Evolutionary conservation across 2,113 vertebrate genomes (phyloP).

Genomic region (Pelecanoides urinatrix): DNA sequence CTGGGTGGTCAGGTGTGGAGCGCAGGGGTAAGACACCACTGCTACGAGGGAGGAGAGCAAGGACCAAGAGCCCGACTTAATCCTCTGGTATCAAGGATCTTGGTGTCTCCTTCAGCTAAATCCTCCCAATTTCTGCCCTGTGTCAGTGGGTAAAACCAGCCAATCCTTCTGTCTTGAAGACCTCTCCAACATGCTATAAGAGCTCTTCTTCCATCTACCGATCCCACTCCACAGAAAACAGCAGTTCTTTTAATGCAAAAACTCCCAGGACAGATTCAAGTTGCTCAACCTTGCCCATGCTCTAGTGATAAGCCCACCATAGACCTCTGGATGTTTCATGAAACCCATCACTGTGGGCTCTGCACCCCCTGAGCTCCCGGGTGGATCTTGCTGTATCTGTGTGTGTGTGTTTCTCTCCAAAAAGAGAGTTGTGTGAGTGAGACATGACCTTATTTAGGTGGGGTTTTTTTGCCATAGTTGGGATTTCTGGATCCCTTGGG

Average conservation of each 20-base stretch:
- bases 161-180: not conserved
- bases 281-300: not conserved
- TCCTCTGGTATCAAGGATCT: not conserved
- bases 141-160: not conserved
- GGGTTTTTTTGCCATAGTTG: not conserved
- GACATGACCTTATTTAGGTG: not conserved
- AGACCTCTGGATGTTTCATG: not conserved
- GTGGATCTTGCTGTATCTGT: not conserved
- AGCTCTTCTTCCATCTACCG: not conserved
- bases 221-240: not conserved
- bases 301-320: not conserved
- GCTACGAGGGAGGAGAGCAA: not conserved
- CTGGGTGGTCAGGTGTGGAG: conserved; percentile 31
- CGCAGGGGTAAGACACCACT: not conserved
- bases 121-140: not conserved
- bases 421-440: not conserved
- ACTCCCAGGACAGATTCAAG: not conserved
- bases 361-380: not conserved
- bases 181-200: not conserved
- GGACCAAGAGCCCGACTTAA: not conserved
- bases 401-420: not conserved
- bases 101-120: not conserved
- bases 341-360: not conserved
- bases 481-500: not conserved
- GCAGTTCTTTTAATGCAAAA: not conserved